A percentile compares a stretch with the other conserved stretches of the same genome.
phyloP scores from a whole-genome alignment of 2,888 invertebrate genomes.

The Melinaea menophilus region DNA sequence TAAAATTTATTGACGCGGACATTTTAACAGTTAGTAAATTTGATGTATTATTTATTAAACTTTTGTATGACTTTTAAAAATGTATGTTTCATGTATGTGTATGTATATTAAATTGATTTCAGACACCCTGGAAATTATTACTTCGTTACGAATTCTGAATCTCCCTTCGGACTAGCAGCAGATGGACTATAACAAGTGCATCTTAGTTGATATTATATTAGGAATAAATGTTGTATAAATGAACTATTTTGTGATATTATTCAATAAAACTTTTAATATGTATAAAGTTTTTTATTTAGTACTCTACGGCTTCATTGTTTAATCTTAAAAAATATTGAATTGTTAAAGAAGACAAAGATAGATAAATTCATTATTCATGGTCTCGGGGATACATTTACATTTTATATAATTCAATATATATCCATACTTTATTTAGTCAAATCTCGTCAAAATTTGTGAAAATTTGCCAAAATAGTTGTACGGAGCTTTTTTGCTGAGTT shows the following conservation, averaged over 20 bases:
- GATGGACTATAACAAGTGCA: constrained; percentile 48
- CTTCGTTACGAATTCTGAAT: constrained; percentile 44
- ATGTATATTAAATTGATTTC: constrained; percentile 22
- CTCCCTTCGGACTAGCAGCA: constrained; percentile 41
- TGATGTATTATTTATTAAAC: too few relatives aligned
- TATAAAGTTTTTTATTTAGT: neutral
- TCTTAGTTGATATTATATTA: neutral
- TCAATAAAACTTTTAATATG: too few relatives aligned
- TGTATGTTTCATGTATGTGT: too few relatives aligned
- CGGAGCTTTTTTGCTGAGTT: constrained; percentile 25
- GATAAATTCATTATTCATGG: constrained; percentile 20
- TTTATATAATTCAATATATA: constrained; percentile 21
- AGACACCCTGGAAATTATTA: constrained; percentile 58
- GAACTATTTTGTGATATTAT: neutral
- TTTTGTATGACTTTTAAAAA: too few relatives aligned
- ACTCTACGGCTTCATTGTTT: neutral
- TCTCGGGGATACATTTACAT: constrained; percentile 24
- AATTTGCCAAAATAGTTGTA: constrained; percentile 45
- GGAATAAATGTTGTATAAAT: neutral
- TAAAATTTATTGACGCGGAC: too few relatives aligned
- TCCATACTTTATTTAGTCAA: constrained; percentile 12
- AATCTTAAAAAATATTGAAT: constrained; percentile 17
- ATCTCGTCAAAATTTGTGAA: too few relatives aligned
- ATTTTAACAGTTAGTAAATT: too few relatives aligned
- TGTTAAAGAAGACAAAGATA: constrained; percentile 14